Evolutionary conservation across 1,140 invertebrate genomes (phyloP).

Genomic region (Polyergus mexicanus): DNA sequence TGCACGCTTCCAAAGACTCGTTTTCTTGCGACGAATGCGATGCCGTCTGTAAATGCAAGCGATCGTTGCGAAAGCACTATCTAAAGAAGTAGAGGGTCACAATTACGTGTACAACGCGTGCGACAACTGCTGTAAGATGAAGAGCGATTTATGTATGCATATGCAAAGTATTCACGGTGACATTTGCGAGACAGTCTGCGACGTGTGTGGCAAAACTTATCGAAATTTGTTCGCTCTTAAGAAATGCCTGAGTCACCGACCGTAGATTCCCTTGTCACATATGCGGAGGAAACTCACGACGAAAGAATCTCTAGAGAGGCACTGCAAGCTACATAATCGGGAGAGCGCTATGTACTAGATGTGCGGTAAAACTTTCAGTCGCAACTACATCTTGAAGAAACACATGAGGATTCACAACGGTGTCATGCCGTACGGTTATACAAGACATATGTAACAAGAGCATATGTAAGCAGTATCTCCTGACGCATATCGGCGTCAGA

Average conservation of each 20-base stretch:
- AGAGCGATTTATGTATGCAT: background rate
- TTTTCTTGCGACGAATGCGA: constrained; percentile 59
- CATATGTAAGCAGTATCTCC: background rate
- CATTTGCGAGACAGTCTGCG: background rate
- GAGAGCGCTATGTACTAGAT: background rate
- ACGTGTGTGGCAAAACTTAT: background rate
- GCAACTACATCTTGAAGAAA: background rate
- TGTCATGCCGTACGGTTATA: background rate
- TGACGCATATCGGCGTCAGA: background rate
- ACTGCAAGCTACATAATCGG: background rate
- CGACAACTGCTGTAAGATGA: constrained; percentile 1
- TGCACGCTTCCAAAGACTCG: background rate
- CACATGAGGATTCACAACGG: constrained; percentile 21
- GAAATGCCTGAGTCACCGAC: background rate
- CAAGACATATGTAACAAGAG: no score
- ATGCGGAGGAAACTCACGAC: background rate
- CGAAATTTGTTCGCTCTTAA: background rate
- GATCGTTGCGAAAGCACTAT: constrained; percentile 49
- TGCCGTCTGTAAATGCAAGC: constrained; percentile 47
- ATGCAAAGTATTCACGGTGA: background rate
- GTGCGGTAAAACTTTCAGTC: background rate
- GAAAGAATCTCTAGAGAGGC: background rate
- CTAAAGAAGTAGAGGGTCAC: background rate
- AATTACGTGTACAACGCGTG: background rate
- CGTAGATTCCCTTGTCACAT: background rate